Base-by-base conservation (phyloP, 1,140 invertebrate species). In the Sweltsa coloradensis region DNA sequence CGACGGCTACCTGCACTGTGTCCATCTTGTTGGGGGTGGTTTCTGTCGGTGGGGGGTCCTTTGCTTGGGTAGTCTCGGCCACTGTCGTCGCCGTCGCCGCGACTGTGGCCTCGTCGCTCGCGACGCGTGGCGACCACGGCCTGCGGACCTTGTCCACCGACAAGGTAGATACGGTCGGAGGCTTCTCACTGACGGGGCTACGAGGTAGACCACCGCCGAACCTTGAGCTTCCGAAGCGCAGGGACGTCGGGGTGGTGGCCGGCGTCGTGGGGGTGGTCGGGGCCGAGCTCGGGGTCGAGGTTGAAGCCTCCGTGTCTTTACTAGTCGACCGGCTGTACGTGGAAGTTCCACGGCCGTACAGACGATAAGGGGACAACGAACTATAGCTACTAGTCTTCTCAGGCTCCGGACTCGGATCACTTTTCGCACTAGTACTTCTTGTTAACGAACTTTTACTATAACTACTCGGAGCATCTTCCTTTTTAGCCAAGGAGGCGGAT, bases 1-100 rank as follows among this genome's bases (percentile, higher is more conserved):
- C 67, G 16, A 86, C 73, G 4, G 70, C 71, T 4, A 86, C 56
- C 1, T 37, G 45, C n/a, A 34, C 41, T 1, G 34, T 45, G 21
- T 43, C 24, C 5, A 26, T 24, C 25, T 25, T 56, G 47, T 37
- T 21, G 34, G 34, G 34, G 7, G 14, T 21, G 6, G 34, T 9
- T 9, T 6, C 14, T 21, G 34, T 3, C 14, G 1, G 16, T n/a
- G n/a, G n/a, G n/a, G n/a, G n/a, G n/a, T n/a, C n/a, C n/a, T n/a
- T n/a, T n/a, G n/a, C n/a, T n/a, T 13, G 11, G 14, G 34, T 14
- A n/a, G 34, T 9, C 7, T 14, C 22, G 34, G 34, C 14, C 14
- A 21, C 16, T 6, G 34, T 14, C 6, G 22, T 14, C 34, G 34
- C 6, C 6, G 34, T 18, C 14, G 7, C 34, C 1, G 7, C 7